Percentiles rank a stretch among this genome's conserved stretches.
These are phyloP conservation scores for Apodemia duryi DNA, from an alignment of 2,888 invertebrate species.

Conservation along the genomic window DNA sequence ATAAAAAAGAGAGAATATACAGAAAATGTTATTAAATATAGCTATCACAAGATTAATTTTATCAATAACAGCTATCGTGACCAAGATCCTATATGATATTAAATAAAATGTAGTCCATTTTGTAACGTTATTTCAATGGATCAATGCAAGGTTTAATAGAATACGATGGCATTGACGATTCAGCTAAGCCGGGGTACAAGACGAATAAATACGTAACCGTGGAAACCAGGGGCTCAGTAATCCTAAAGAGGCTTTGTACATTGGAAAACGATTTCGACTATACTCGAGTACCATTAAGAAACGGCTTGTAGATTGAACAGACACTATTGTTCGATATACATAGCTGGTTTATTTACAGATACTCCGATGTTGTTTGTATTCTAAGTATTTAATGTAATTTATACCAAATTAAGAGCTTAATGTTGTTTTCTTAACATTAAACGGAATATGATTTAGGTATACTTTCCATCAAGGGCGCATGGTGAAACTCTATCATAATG, in stretches of 20 bases:
- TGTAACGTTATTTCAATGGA: conserved; percentile 32
- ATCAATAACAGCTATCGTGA: too few species aligned
- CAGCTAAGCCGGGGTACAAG: conserved; percentile 62
- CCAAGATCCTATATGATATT: conserved; percentile 8
- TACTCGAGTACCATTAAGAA: conserved; percentile 50
- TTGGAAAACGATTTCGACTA: conserved; percentile 54
- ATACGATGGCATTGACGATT: conserved; percentile 65
- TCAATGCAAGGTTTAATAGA: conserved; percentile 62
- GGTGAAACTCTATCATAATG: too few species aligned
- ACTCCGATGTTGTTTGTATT: background rate
- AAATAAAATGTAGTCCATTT: background rate
- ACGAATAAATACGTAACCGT: conserved; percentile 63
- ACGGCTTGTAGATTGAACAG: conserved; percentile 2
- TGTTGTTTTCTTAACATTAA: too few species aligned
- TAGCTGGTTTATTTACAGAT: conserved; percentile 12
- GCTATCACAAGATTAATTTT: too few species aligned
- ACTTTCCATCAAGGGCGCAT: too few species aligned
- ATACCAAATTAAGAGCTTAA: too few species aligned
- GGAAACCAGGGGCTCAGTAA: conserved; percentile 65
- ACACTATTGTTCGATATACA: conserved; percentile 11
- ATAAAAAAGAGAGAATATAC: too few species aligned
- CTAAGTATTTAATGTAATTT: background rate
- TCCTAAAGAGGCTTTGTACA: conserved; percentile 71
- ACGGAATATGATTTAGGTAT: too few species aligned
- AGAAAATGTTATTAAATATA: too few species aligned